Percentiles rank a stretch among this genome's conserved stretches.
Evolutionary conservation across 2,113 vertebrate species (phyloP).

Genomic region (Malurus cyaneus): DNA sequence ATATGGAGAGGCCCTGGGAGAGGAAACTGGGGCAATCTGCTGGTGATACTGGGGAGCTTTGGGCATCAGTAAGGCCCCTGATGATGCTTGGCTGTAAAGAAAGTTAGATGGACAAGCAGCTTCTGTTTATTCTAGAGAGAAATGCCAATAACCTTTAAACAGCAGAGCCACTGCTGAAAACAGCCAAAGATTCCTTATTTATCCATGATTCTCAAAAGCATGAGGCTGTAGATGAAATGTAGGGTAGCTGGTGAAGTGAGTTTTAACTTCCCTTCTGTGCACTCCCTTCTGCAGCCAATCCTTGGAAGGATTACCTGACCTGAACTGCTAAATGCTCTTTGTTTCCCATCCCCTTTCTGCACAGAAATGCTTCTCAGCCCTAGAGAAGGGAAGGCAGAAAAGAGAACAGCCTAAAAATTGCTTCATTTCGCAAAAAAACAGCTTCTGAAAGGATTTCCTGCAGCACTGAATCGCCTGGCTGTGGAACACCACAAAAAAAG

Average conservation of each 20-base stretch:
- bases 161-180: background rate
- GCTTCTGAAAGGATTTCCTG: background rate
- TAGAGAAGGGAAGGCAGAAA: background rate
- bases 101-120: background rate
- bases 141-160: background rate
- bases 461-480: background rate
- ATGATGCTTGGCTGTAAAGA: background rate
- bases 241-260: background rate
- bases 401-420: background rate
- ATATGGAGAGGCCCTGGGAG: background rate
- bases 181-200: background rate
- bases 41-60: fast-evolving
- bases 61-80: background rate
- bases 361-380: background rate
- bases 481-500: background rate
- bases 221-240: fast-evolving
- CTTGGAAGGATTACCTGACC: background rate
- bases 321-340: background rate
- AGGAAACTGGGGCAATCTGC: background rate
- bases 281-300: background rate
- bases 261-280: background rate
- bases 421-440: background rate
- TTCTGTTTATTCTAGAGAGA: background rate
- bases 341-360: background rate
- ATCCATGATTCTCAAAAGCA: background rate